These are phyloP conservation scores for Budorcas taxicolor DNA, from an alignment of 2,113 vertebrate species.

Conservation along the genomic window DNA sequence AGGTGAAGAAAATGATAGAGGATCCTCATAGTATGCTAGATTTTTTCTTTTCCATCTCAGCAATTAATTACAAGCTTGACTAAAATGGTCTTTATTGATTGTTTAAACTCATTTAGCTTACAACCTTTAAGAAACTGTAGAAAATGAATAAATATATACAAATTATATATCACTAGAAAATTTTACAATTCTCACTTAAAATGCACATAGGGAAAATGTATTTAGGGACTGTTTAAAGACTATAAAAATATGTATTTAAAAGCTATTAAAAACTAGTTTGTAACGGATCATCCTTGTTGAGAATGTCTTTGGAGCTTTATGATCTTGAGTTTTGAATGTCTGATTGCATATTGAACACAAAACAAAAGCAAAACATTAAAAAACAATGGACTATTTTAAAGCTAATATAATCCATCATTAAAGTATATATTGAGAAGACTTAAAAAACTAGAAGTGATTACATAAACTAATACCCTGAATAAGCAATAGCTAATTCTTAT, in stretches of 20 bases:
- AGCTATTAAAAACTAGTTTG: slow-evolving; percentile 13
- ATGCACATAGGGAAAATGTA: slow-evolving; percentile 4
- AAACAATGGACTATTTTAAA: neutral
- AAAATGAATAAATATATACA: neutral
- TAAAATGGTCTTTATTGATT: slow-evolving; percentile 20
- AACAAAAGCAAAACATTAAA: slow-evolving; percentile 12
- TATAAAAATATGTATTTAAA: slow-evolving; percentile 24
- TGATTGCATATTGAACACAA: slow-evolving; percentile 24
- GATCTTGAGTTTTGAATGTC: neutral
- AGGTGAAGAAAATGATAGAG: neutral
- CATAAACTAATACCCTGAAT: neutral
- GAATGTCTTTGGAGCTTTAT: neutral
- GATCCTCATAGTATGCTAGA: neutral
- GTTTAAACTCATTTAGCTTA: neutral
- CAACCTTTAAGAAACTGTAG: neutral
- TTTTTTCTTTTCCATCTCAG: neutral
- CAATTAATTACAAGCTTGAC: neutral
- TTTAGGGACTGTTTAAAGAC: slow-evolving; percentile 30
- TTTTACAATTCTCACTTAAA: slow-evolving; percentile 30
- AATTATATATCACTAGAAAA: neutral
- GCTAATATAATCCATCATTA: neutral
- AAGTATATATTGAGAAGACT: neutral
- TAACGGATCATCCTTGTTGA: neutral
- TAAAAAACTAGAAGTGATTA: neutral
- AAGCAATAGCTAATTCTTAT: neutral